Evolutionary conservation across 2,888 invertebrate genomes (phyloP), one percentile per base, ranked within the genome.

Genomic region (Torymus aiolomorphi): DNA sequence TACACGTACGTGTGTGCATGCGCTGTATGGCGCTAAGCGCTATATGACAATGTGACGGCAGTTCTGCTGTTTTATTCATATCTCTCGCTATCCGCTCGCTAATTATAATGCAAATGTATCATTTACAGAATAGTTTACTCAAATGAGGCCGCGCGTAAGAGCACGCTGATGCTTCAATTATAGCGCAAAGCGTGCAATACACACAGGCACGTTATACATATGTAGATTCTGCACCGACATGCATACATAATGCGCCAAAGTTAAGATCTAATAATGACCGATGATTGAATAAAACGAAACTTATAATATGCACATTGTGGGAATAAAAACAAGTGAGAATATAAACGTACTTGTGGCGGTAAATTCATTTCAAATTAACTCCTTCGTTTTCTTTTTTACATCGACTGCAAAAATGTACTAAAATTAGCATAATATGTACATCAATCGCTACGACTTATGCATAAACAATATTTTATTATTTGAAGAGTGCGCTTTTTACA

Each of bases 51-150:
- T 79, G 79, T 75, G 67, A 72, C 73, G 76, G 57, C 76, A 67
- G 76, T 42, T 59, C 71, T 65, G 63, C 72, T 80, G 71, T 81
- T 75, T 78, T 81, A 81, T 81, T 78, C 78, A 81, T 78, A 76
- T 76, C 62, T 72, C 66, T 20, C 61, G 59, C 63, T 62, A 56
- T 66, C 51, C 61, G n/a, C 71, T 42, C 59, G 65, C 62, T 81
- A 81, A 81, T 81, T 81, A 78, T 72, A 71, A 81, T 78, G 78
- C 78, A 81, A 81, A 81, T 81, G 80, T 61, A 75, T 78, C 78
- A 75, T 78, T 81, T 75, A 78, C 80, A 75, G 80, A 75, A 59
- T 76, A 57, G 78, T 72, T 81, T 81, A 81, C 78, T 78, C 80
- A 75, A 81, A 78, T 78, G 75, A 81, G 80, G 75, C 31, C 49